Evolutionary conservation across 2,888 invertebrate genomes (phyloP).

Genomic region (Nomada hirtipes): DNA sequence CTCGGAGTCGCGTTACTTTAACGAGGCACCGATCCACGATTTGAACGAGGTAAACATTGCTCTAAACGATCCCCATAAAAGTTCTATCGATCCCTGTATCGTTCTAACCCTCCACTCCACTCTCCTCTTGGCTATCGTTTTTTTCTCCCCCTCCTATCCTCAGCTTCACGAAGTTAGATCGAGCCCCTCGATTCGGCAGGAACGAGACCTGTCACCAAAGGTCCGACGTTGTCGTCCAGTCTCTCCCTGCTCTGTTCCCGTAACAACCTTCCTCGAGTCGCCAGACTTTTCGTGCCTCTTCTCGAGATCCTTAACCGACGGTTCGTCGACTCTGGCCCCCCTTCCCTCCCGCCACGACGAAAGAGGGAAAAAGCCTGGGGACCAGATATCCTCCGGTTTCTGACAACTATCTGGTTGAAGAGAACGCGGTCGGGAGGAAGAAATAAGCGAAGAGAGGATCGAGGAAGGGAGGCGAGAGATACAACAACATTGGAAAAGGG

Average conservation of each 20-base stretch:
- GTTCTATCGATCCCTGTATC: slow-evolving; percentile 63
- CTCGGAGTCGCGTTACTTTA: slow-evolving; percentile 32
- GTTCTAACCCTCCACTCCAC: slow-evolving; percentile 18
- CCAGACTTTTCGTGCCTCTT: slow-evolving; percentile 61
- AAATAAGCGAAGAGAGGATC: slow-evolving; percentile 59
- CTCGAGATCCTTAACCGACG: slow-evolving; percentile 69
- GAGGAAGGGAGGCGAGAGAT: slow-evolving; percentile 46
- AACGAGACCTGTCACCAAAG: slow-evolving; percentile 67
- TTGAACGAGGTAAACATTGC: slow-evolving; percentile 25
- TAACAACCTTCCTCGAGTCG: slow-evolving; percentile 68
- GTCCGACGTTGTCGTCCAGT: not conserved
- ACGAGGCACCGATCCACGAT: slow-evolving; percentile 53
- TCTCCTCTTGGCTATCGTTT: slow-evolving; percentile 43
- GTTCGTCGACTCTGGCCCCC: slow-evolving; percentile 57
- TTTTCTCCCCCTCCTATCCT: slow-evolving; percentile 49
- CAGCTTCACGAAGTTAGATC: slow-evolving; percentile 64
- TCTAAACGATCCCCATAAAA: slow-evolving; percentile 55
- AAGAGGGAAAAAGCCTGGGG: slow-evolving; percentile 40
- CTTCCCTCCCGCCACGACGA: slow-evolving; percentile 16
- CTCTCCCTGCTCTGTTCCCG: slow-evolving; percentile 22
- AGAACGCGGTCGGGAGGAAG: slow-evolving; percentile 45
- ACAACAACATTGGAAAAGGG: slow-evolving; percentile 1
- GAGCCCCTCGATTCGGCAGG: slow-evolving; percentile 68
- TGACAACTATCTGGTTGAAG: slow-evolving; percentile 69
- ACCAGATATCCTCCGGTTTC: slow-evolving; percentile 69